A percentile compares a stretch with the other conserved stretches of the same genome.
Conservation (phyloP, 2,888 invertebrate species). For the Dorcus parallelipipedus region DNA sequence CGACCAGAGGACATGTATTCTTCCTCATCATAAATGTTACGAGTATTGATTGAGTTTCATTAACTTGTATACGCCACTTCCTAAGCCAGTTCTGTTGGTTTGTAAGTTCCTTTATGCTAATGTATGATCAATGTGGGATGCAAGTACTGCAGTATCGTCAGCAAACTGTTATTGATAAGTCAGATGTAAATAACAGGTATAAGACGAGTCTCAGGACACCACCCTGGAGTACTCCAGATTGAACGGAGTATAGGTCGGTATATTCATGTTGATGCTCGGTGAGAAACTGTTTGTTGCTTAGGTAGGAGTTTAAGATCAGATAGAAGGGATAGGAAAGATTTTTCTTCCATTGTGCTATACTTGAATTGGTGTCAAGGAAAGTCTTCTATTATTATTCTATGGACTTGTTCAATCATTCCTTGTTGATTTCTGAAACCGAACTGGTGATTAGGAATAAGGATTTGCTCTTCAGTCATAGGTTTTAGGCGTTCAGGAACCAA, state of each 20-base stretch:
- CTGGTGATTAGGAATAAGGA: no score
- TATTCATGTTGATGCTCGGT: background rate
- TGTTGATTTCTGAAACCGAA: background rate
- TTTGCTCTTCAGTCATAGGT: no score
- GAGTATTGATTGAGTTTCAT: no score
- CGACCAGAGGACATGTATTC: background rate
- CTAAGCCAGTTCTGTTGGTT: background rate
- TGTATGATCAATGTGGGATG: background rate
- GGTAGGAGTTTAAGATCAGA: background rate
- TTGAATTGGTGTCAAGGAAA: background rate
- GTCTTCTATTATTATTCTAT: background rate
- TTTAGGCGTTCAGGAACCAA: no score
- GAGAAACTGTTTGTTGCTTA: background rate
- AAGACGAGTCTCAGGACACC: conserved; percentile 19
- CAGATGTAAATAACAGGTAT: conserved; percentile 6
- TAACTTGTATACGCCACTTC: no score
- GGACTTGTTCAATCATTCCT: background rate
- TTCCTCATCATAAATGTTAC: no score
- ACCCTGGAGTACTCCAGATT: conserved; percentile 19
- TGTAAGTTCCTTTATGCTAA: background rate
- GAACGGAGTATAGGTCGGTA: background rate
- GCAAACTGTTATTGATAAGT: conserved; percentile 8
- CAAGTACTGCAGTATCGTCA: conserved; percentile 20
- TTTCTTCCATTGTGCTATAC: background rate
- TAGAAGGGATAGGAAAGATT: background rate